Evolutionary conservation across 2,113 vertebrate species (phyloP), one percentile per base, ranked within the genome.

Genomic region (Pycnonotus jocosus): DNA sequence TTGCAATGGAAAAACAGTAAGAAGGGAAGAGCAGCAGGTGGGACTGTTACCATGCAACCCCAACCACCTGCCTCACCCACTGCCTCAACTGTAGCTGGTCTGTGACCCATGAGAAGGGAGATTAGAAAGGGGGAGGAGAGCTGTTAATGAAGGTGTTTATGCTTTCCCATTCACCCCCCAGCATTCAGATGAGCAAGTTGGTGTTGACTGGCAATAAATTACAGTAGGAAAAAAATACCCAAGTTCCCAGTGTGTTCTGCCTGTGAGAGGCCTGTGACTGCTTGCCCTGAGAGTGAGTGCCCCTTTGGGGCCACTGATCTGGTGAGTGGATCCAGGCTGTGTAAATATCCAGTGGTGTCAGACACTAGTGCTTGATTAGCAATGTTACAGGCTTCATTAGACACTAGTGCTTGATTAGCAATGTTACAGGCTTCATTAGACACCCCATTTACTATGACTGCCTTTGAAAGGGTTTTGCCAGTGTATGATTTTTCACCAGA

Each of bases 31-130:
- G 62, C 51, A 51, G 37, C 1, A 2, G 22, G 14, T 2, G 11
- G 12, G 30, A 27, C 5, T 0, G 4, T 33, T 24, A 22, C 24
- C 15, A 0, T 6, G 2, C 10, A 47, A 17, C 9, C 10, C 35
- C 2, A 2, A 11, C 16, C 2, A 2, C 30, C 19, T 45, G 22
- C 27, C 15, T 54, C 10, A 1, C 12, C 14, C 60, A 4, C 22
- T 1, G 2, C 47, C 17, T 58, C 0, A 0, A 10, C 23, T 3
- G 1, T 6, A 2, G 7, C 33, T 8, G 20, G 4, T 24, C 9
- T 5, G 27, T n/a, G 61, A 28, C 12, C 18, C n/a, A 10, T 17
- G 15, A 47, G 53, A 50, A 47, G 9, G 47, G 61, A 38, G 9
- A 35, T 18, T 24, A 38, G 31, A 60, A 66, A 35, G 14, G 8